Conservation (phyloP, 2,888 invertebrate genomes). For the Rotaria sp. region DNA sequence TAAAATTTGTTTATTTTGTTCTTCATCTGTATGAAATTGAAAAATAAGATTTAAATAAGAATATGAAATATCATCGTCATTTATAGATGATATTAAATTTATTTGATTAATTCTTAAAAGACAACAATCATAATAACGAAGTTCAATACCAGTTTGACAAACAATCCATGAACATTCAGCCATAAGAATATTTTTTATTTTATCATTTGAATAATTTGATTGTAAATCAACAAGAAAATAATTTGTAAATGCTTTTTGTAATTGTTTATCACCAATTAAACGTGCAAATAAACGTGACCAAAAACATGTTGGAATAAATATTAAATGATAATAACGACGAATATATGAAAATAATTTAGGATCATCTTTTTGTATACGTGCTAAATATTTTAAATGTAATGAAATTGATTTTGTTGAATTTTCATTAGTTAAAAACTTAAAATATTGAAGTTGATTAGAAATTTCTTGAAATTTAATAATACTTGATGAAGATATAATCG, state of each 20-base stretch:
- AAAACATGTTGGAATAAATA: constrained; percentile 5
- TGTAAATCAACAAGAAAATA: not conserved
- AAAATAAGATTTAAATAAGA: constrained; percentile 65
- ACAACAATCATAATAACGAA: constrained; percentile 73
- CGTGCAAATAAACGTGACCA: constrained; percentile 23
- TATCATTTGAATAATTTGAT: not conserved
- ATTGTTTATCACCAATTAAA: constrained; percentile 6
- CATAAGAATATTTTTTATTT: not conserved
- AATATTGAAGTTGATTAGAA: not conserved
- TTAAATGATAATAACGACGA: constrained; percentile 2
- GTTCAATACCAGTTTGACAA: constrained; percentile 64
- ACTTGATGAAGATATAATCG: not conserved
- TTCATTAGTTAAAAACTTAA: not conserved
- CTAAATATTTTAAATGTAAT: constrained; percentile 20
- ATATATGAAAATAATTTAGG: not conserved
- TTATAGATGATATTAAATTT: constrained; percentile 59
- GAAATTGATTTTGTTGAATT: not conserved
- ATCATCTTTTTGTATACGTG: not conserved
- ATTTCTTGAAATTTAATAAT: not conserved
- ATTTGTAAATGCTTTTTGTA: not conserved
- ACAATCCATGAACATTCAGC: not conserved
- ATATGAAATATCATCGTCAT: constrained; percentile 78
- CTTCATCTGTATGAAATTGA: constrained; percentile 50
- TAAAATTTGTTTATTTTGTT: constrained; percentile 35
- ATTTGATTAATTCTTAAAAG: constrained; percentile 77